Evolutionary conservation across 2,888 invertebrate species (phyloP).

Genomic region (Rhagonycha lutea): DNA sequence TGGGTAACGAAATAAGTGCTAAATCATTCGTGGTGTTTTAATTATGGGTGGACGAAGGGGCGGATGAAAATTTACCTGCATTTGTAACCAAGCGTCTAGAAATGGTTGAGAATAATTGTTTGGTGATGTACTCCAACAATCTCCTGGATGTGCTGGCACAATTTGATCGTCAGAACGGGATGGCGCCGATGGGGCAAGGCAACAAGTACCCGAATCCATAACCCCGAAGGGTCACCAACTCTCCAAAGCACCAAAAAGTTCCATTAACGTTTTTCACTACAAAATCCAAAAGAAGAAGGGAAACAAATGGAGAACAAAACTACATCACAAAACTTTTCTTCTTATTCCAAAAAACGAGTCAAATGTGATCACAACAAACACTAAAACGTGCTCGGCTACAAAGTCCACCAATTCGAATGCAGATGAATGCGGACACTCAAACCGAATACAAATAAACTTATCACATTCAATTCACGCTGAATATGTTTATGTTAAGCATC

Average conservation of each 20-base stretch:
- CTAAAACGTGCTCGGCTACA: conserved; percentile 23
- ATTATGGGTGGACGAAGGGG: neutral
- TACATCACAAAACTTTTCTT: neutral
- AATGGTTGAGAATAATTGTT: conserved; percentile 47
- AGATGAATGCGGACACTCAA: conserved; percentile 29
- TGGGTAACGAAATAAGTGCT: conserved; percentile 19
- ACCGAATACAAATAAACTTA: conserved; percentile 43
- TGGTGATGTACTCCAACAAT: conserved; percentile 56
- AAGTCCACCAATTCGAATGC: conserved; percentile 31
- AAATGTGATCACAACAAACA: conserved; percentile 5
- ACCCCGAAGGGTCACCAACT: conserved; percentile 41
- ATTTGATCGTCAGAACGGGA: conserved; percentile 54
- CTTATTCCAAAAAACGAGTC: neutral
- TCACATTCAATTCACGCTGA: conserved; percentile 42
- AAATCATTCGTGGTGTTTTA: conserved; percentile 16
- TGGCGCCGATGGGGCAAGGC: conserved; percentile 51
- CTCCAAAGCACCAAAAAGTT: conserved; percentile 28
- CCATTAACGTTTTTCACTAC: conserved; percentile 7
- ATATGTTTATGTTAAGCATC: conserved; percentile 40
- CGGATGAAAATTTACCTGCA: conserved; percentile 44
- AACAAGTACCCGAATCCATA: conserved; percentile 55
- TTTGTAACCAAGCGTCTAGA: conserved; percentile 54
- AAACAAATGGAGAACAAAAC: neutral
- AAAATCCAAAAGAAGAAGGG: neutral
- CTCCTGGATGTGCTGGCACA: conserved; percentile 51